phyloP scores from a whole-genome alignment of 2,797 vertebrate genomes.

The Oryzias dopingdopingensis region DNA sequence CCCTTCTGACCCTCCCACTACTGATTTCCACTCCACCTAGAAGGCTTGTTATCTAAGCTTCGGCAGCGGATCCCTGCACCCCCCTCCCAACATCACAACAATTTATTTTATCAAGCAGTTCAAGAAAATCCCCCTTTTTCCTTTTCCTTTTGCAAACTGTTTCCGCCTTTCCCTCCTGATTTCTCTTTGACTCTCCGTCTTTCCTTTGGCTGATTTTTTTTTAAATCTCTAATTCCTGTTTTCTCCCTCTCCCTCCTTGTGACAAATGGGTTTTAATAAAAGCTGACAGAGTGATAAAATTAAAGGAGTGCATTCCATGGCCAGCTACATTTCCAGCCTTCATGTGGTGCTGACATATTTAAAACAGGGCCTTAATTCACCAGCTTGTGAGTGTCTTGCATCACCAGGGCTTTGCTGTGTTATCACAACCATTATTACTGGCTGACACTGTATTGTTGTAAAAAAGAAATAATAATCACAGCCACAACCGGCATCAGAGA shows the following conservation, averaged over 20 bases:
- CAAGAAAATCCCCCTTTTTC: conserved; percentile 48
- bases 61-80: conserved; percentile 32
- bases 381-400: conserved; percentile 64
- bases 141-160: conserved; percentile 48
- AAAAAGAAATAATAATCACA: conserved; percentile 39
- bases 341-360: conserved; percentile 72
- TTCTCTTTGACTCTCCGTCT: too few relatives aligned
- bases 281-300: conserved; percentile 82
- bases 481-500: conserved; percentile 49
- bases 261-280: conserved; percentile 86
- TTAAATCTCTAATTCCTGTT: conserved; percentile 25
- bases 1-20: conserved; percentile 51
- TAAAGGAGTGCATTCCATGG: conserved; percentile 79
- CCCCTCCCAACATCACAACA: conserved; percentile 32
- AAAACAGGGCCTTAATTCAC: conserved; percentile 76
- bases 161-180: conserved; percentile 19
- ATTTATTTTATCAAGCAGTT: conserved; percentile 44
- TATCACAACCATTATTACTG: conserved; percentile 67
- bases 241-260: conserved; percentile 60
- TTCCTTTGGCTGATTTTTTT: not conserved
- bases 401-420: conserved; percentile 57
- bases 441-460: conserved; percentile 55
- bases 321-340: conserved; percentile 67
- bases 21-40: conserved; percentile 54
- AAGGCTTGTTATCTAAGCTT: conserved; percentile 63